Evolutionary conservation across 30 jellyfish, hydroid and myxozoan genomes (phyloP), one percentile per base, ranked within the genome.

Genomic region (Hydractinia echinata): DNA sequence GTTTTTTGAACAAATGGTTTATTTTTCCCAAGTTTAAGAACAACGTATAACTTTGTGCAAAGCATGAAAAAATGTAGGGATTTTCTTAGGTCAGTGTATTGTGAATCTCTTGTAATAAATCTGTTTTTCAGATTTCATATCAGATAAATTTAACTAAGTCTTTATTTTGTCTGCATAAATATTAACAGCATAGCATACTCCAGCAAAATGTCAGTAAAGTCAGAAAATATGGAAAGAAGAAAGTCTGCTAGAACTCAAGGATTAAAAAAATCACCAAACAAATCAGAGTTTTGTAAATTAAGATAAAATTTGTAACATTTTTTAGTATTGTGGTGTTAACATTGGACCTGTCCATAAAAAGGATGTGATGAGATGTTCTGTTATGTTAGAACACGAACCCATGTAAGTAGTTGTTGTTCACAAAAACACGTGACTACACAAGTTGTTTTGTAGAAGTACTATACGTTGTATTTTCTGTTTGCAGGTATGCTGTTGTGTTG

Each of bases 321-420:
- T 83, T 39, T 62, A 89, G 99, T 89, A 88, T 68, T 95, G 94
- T 69, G 99, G 99, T 49, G 97, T 89, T 14, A 95, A 95, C 83
- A 88, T 95, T 74, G 99, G 99, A 10, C 99, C 99, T 16, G 99
- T 95, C 11, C 99, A 95, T 81, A 95, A 89, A 87, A 83, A 84
- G 53, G 99, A 95, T 55, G 90, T 95, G 79, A 88, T 95, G 96
- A 84, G 79, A 39, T 88, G 99, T 8, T 89, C 97, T 48, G 97
- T 89, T 76, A 95, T 95, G 99, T 86, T 88, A 74, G 97, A 95
- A 54, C 97, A 89, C 53, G 96, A 95, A 14, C 97, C 97, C 53
- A 77, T 95, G 99, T 93, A 76, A 87, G 96, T 84, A 15, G n/a
- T 55, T 15, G 50, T n/a, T 48, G 19, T 21, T 54, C 52, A 13